A percentile compares a stretch with the other conserved stretches of the same genome.
phyloP scores from a whole-genome alignment of 2,797 vertebrate genomes.

The Crocodylus rhombifer region DNA sequence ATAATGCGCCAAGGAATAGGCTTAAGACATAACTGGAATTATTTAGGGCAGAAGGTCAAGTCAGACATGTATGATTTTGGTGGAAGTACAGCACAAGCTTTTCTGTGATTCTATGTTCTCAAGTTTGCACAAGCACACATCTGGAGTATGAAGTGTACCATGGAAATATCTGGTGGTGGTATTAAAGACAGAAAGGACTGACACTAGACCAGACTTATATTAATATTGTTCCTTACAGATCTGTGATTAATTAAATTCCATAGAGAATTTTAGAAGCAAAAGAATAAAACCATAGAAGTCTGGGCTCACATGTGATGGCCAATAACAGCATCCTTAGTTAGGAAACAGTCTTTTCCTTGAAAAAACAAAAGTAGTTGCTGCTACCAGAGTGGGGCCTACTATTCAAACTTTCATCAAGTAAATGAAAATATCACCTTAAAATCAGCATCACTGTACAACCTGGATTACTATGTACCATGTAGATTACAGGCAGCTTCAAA shows the following conservation, averaged over 20 bases:
- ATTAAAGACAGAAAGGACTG: neutral
- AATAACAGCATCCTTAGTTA: neutral
- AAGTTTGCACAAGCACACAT: neutral
- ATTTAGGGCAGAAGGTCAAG: neutral
- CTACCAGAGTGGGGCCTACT: neutral
- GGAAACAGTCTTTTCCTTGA: neutral
- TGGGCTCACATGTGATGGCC: neutral
- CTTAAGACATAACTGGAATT: accelerated
- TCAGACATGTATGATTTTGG: neutral
- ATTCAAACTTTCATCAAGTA: neutral
- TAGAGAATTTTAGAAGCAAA: neutral
- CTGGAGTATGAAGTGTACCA: neutral
- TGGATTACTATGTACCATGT: neutral
- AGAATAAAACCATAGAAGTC: neutral
- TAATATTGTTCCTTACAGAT: neutral
- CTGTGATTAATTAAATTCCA: too few relatives aligned
- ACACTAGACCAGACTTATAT: neutral
- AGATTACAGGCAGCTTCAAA: constrained; percentile 45
- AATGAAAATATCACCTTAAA: neutral
- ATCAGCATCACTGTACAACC: neutral
- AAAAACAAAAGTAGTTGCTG: neutral
- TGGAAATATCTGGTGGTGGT: neutral
- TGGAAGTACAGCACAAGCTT: neutral
- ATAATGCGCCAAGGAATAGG: accelerated
- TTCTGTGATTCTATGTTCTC: neutral